Evolutionary conservation across 2,797 vertebrate species (phyloP).

Genomic region (Enteromius trimaculatus): DNA sequence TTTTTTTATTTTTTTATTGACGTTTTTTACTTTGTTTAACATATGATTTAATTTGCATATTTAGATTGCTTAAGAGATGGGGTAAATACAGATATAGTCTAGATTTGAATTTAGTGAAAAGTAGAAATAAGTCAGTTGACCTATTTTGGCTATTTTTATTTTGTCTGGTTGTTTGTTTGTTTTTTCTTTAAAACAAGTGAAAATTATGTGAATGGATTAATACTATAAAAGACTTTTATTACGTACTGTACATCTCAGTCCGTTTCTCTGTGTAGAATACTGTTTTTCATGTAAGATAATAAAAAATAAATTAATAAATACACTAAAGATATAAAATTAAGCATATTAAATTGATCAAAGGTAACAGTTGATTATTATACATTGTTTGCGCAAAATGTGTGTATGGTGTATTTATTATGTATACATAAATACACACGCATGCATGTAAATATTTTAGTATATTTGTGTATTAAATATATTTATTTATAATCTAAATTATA

Average conservation of each 20-base stretch:
- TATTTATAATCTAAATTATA: no score
- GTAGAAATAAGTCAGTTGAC: background rate
- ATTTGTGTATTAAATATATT: no score
- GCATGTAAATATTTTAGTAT: no score
- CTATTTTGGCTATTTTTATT: background rate
- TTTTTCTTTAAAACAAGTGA: background rate
- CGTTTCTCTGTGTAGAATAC: background rate
- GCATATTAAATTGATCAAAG: background rate
- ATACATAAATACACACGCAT: no score
- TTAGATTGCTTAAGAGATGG: background rate
- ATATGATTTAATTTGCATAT: background rate
- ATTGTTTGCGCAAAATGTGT: no score
- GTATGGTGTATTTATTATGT: no score
- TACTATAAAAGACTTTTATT: background rate
- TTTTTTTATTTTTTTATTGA: background rate
- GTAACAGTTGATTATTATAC: background rate
- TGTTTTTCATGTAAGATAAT: background rate
- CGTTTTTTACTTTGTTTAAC: background rate
- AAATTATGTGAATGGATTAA: background rate
- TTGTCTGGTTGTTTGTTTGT: background rate
- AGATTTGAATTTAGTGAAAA: background rate
- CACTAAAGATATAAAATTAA: background rate
- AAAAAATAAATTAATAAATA: background rate
- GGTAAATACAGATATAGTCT: background rate
- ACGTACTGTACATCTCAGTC: background rate